phyloP scores from a whole-genome alignment of 2,797 vertebrate species.

The Triplophysa yarkandensis region DNA sequence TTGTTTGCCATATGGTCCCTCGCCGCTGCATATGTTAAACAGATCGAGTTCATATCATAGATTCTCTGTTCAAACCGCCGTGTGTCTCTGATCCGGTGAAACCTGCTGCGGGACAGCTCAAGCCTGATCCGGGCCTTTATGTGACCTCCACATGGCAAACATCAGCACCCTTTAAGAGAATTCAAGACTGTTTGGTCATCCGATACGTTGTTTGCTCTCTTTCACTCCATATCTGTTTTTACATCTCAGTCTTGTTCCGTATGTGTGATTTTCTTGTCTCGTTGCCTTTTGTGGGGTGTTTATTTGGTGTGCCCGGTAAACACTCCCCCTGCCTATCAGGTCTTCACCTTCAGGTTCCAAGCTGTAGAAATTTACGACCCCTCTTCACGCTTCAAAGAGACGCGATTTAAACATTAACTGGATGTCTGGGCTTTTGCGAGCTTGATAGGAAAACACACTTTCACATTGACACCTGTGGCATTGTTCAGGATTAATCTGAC shows the following conservation, averaged over 20 bases:
- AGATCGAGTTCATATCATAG: conserved; percentile 29
- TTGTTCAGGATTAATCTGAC: too few relatives aligned
- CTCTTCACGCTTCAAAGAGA: conserved; percentile 41
- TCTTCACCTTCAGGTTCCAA: conserved; percentile 53
- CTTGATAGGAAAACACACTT: neutral
- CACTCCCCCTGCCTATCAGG: conserved; percentile 52
- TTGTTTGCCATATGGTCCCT: conserved; percentile 42
- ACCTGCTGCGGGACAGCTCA: conserved; percentile 1
- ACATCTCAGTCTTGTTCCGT: conserved; percentile 3
- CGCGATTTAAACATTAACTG: conserved; percentile 41
- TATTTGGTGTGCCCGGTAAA: conserved; percentile 66
- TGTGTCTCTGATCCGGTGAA: conserved; percentile 8
- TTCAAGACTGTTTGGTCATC: conserved; percentile 59
- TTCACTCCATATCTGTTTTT: conserved; percentile 26
- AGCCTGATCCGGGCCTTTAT: conserved; percentile 11
- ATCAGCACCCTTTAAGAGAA: conserved; percentile 34
- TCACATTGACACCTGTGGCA: neutral
- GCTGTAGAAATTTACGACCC: conserved; percentile 43
- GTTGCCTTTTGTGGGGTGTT: conserved; percentile 40
- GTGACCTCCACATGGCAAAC: conserved; percentile 34
- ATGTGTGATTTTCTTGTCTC: conserved; percentile 26
- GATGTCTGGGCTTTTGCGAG: neutral
- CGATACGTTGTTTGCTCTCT: conserved; percentile 36
- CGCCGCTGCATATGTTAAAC: conserved; percentile 38
- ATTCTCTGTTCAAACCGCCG: conserved; percentile 21